Base-by-base conservation (phyloP, 2,113 vertebrate species). In the Archilochus colubris region DNA sequence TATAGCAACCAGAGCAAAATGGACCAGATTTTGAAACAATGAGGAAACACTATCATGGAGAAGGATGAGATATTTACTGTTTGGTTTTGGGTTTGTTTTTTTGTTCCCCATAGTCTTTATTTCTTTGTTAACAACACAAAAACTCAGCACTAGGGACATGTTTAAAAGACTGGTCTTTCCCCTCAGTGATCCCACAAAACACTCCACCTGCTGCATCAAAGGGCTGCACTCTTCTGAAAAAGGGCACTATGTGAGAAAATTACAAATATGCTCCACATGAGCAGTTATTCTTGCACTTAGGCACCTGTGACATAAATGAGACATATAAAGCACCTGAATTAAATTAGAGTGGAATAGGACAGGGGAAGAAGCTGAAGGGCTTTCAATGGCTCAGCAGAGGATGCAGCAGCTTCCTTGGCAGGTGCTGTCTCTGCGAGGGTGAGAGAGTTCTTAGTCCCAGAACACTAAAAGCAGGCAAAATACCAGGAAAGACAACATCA, bases 81-180 rank as follows among this genome's bases (percentile, higher is more conserved):
- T 13, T 40, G 40, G 40, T 40, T 40, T 40, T 11, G 40, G 40
- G 40, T 11, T 44, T 61, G 50, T 27, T 46, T 63, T 23, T 23
- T 50, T 50, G 28, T 5, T 27, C 14, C 24, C 28, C 36, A 43
- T 44, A 14, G 5, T 31, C 20, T 48, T 48, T 84, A 75, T 38
- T 69, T 80, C 11, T 81, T 83, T 90, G 58, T 84, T 64, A 63
- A 33, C 15, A 86, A 33, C n/a, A 85, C 38, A 86, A 86, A 63
- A n/a, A 83, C 21, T 23, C 58, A 91, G n/a, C 30, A 54, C 27
- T 30, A 72, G 68, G n/a, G 28, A n/a, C 40, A 17, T 11, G 23
- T 50, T 81, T 81, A 46, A 67, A 81, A 88, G 44, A n/a, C 38
- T 64, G 13, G 43, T 89, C 28, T 18, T 64, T 83, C 51, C 72